These are phyloP conservation scores for Drosophila baimaii DNA, from an alignment of 1,140 invertebrate genomes.

Conservation along the genomic window DNA sequence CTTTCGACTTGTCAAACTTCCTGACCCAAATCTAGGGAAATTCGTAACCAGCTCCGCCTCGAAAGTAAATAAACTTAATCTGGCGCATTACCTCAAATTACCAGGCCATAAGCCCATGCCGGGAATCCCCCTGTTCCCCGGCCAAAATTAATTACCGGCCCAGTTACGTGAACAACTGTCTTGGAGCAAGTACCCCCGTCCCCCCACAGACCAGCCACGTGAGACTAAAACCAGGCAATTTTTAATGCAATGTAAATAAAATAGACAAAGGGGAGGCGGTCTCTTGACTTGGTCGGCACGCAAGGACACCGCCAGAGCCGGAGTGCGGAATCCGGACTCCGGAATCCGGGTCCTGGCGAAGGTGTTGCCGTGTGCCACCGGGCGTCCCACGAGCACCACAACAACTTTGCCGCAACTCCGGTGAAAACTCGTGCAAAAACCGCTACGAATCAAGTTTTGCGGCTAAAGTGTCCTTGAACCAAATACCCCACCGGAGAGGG, in stretches of 20 bases:
- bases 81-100: constrained; percentile 50
- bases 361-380: constrained; percentile 68
- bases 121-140: constrained; percentile 6
- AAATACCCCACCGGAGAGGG: constrained; percentile 44
- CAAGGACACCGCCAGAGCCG: constrained; percentile 52
- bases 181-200: constrained; percentile 17
- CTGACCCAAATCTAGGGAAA: constrained; percentile 58
- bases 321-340: constrained; percentile 11
- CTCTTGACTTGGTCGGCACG: constrained; percentile 63
- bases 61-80: constrained; percentile 32
- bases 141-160: constrained; percentile 68
- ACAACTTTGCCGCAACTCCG: constrained; percentile 45
- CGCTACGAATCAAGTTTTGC: constrained; percentile 72
- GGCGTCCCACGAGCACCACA: constrained; percentile 16
- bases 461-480: constrained; percentile 72
- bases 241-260: constrained; percentile 73
- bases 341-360: constrained; percentile 38
- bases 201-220: constrained; percentile 11
- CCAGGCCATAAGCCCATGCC: constrained; percentile 32
- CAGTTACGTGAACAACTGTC: constrained; percentile 38
- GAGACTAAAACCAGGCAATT: constrained; percentile 45
- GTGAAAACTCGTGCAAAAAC: constrained; percentile 57
- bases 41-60: constrained; percentile 44
- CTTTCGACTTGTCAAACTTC: constrained; percentile 42
- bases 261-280: constrained; percentile 29